Percentiles rank a stretch among this genome's conserved stretches.
Evolutionary conservation across 2,113 vertebrate genomes (phyloP).

Genomic region (Catharus bicknelli): DNA sequence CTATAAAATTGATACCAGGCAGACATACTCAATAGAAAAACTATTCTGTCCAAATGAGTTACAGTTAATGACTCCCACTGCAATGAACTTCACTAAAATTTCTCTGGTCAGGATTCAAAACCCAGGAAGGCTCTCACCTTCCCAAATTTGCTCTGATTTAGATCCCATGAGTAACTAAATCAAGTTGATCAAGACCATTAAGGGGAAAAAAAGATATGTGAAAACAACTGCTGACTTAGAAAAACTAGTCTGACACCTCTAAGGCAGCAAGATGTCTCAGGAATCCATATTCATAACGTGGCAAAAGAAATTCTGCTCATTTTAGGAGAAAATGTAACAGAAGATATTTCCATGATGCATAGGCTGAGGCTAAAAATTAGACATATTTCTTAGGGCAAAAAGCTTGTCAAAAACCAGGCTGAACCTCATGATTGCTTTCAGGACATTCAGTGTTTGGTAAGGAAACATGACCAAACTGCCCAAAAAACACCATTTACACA

Average conservation of each 20-base stretch:
- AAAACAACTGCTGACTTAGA: neutral
- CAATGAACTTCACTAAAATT: neutral
- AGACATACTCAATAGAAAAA: neutral
- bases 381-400: neutral
- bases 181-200: neutral
- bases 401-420: neutral
- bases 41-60: neutral
- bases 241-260: neutral
- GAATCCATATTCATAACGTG: neutral
- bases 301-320: neutral
- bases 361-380: neutral
- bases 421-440: neutral
- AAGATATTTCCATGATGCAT: neutral
- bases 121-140: neutral
- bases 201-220: neutral
- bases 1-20: neutral
- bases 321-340: neutral
- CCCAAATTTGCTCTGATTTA: neutral
- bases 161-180: neutral
- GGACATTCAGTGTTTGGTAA: neutral
- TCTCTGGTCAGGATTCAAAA: neutral
- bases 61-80: neutral
- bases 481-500: neutral
- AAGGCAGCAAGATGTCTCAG: neutral
- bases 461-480: neutral